A percentile compares a stretch with the other conserved stretches of the same genome.
Evolutionary conservation across 1,140 invertebrate species (phyloP).

Genomic region (Zelostemma sp.): DNA sequence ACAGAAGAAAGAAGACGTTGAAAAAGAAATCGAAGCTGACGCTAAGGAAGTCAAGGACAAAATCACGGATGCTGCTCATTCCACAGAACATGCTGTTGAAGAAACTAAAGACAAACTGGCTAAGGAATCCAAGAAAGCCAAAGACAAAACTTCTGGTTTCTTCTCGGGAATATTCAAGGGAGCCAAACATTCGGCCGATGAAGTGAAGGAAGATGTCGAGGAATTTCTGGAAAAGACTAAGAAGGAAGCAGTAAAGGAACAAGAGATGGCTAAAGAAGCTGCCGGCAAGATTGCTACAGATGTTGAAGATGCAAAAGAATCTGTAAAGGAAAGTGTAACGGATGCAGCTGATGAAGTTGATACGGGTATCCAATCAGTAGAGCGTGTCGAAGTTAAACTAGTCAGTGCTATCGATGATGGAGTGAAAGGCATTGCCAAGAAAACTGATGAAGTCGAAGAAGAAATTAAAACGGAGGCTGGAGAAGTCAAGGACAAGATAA

Average conservation of each 20-base stretch:
- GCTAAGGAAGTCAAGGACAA: background rate
- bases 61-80: no score
- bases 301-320: background rate
- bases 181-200: no score
- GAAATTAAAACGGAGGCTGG: background rate
- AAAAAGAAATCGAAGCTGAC: conserved; percentile 4
- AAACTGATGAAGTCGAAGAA: conserved; percentile 1
- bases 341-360: background rate
- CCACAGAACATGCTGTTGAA: no score
- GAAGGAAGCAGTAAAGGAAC: conserved; percentile 25
- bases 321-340: background rate
- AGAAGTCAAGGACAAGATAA: background rate
- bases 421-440: no score
- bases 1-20: conserved; percentile 15
- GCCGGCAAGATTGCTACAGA: conserved; percentile 3
- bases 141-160: no score
- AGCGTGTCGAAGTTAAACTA: conserved; percentile 2
- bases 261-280: conserved; percentile 18
- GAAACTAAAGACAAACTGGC: no score
- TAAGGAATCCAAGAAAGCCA: conserved; percentile 35
- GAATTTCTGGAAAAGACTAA: conserved; percentile 42
- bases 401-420: no score
- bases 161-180: no score
- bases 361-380: conserved; percentile 10
- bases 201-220: conserved; percentile 9